Evolutionary conservation across 2,113 vertebrate genomes (phyloP), one percentile per base, ranked within the genome.

Genomic region (Pitta sordida): DNA sequence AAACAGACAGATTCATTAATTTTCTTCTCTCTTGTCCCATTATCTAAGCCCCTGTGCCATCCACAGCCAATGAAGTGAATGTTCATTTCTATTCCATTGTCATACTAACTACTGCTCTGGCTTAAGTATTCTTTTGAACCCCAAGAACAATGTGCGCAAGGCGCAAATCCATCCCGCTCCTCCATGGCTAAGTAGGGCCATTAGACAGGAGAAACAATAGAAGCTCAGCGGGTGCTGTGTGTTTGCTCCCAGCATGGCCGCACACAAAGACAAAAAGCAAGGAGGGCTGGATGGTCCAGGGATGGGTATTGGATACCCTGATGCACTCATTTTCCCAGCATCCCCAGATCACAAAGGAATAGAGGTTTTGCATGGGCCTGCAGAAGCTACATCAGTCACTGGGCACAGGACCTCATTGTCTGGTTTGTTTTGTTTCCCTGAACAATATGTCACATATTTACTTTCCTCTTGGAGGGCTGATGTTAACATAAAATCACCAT

Each of bases 201-300:
- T 96, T 96, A 95, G 95, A 93, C 94, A 92, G 89, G 53, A 96
- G 94, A 96, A 95, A 96, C 96, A 96, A 96, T 95, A 55, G 95
- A 48, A 92, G 79, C 94, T 0, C 96, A 96, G 95, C 93, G 90
- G 91, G 95, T 65, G 95, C 94, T 93, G 87, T 93, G 75, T 85
- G 68, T 85, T 93, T 91, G 95, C 90, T 96, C 91, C 91, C 91
- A 91, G 93, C 93, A 86, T 85, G 94, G 95, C 84, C 78, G 74
- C 91, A 95, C 94, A 96, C 94, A 96, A 91, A 93, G 95, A 96
- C 89, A 93, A 92, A 95, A 95, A 85, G 87, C 71, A 13, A 91
- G 90, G 89, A 95, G 74, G 70, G 74, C 55, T 95, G 82, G 92
- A 94, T 92, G 93, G 87, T 81, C 93, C 84, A 90, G 67, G 59